These are phyloP conservation scores for Lindbergichthys nudifrons DNA, from an alignment of 2,797 vertebrate species.

Conservation along the genomic window DNA sequence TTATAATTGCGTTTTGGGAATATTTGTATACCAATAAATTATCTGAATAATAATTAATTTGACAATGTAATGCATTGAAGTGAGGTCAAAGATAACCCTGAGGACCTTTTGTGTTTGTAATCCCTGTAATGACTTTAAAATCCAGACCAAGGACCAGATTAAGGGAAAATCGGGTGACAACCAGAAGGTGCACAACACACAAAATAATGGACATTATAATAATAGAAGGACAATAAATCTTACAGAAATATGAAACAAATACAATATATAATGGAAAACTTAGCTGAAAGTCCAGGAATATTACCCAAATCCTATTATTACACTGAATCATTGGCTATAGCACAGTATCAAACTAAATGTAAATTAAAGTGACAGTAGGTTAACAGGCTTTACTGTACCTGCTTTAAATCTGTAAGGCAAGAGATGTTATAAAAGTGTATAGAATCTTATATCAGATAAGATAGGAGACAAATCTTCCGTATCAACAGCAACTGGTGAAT, in stretches of 20 bases:
- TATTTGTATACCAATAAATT: background rate
- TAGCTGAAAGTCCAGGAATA: background rate
- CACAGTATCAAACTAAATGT: background rate
- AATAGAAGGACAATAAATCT: background rate
- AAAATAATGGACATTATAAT: background rate
- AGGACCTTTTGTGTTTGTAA: constrained; percentile 23
- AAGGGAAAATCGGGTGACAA: background rate
- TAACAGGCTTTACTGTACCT: constrained; percentile 15
- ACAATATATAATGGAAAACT: background rate
- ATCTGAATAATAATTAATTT: constrained; percentile 36
- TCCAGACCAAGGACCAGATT: background rate
- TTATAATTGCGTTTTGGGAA: constrained; percentile 17
- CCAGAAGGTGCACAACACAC: background rate
- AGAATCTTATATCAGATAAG: background rate
- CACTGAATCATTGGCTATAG: background rate
- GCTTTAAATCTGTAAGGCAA: constrained; percentile 9
- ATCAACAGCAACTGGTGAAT: constrained; percentile 23
- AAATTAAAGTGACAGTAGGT: constrained; percentile 2
- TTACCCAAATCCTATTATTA: background rate
- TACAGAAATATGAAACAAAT: background rate
- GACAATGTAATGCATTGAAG: constrained; percentile 27
- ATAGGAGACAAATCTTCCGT: constrained; percentile 14
- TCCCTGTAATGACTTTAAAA: constrained; percentile 32
- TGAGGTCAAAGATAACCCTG: constrained; percentile 8
- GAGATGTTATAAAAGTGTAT: background rate